phyloP scores from a whole-genome alignment of 2,888 invertebrate genomes.

The Aricia artaxerxes region DNA sequence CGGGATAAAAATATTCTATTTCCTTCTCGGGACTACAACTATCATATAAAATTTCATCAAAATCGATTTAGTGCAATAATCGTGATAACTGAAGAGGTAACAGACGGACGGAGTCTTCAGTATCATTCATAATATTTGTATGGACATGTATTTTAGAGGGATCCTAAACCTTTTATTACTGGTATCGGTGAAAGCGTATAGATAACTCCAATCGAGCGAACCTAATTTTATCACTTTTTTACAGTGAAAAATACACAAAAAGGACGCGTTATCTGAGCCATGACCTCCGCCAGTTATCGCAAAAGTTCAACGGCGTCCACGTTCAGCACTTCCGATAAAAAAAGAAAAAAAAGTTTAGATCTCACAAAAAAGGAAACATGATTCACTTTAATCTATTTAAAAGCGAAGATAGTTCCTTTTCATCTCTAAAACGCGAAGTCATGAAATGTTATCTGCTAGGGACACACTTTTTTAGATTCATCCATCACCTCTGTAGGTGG shows the following conservation, averaged over 20 bases:
- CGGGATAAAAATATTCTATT: too few relatives aligned
- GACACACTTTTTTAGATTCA: not conserved
- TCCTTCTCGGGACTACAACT: too few relatives aligned
- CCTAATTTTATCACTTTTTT: constrained; percentile 37
- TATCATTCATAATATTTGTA: too few relatives aligned
- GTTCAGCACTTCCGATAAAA: constrained; percentile 42
- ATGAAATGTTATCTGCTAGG: not conserved
- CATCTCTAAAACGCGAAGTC: constrained; percentile 7
- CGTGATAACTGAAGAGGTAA: not conserved
- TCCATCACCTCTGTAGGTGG: not conserved
- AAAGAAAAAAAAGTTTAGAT: constrained; percentile 36
- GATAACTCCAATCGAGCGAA: constrained; percentile 11
- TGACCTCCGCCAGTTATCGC: constrained; percentile 47
- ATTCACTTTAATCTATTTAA: constrained; percentile 27
- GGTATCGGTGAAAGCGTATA: not conserved
- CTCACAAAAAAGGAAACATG: constrained; percentile 22
- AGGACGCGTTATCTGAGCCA: constrained; percentile 46
- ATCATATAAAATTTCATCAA: too few relatives aligned
- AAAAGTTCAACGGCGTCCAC: constrained; percentile 43
- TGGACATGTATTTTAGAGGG: not conserved
- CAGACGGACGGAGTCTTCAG: too few relatives aligned
- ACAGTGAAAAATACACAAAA: constrained; percentile 43
- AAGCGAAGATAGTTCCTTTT: constrained; percentile 14
- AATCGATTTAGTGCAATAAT: too few relatives aligned
- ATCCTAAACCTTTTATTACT: not conserved